phyloP scores from a whole-genome alignment of 1,140 invertebrate species.

The Adelges cooleyi region DNA sequence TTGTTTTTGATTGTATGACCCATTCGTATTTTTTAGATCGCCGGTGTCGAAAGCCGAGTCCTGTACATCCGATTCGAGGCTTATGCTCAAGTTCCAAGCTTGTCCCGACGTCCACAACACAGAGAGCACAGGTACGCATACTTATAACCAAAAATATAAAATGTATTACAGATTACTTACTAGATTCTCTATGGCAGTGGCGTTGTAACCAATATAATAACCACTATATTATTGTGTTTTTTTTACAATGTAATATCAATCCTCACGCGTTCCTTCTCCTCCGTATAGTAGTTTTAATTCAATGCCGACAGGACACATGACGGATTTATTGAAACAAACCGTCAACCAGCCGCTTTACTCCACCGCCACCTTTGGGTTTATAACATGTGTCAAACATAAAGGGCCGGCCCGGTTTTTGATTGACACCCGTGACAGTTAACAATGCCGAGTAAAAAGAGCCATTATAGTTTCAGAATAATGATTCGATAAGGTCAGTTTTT shows the following conservation, averaged over 20 bases:
- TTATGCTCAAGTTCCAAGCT: conserved; percentile 78
- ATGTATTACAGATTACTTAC: no score
- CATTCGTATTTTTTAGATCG: conserved; percentile 39
- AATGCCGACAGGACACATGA: conserved; percentile 31
- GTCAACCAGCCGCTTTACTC: conserved; percentile 2
- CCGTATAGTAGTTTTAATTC: conserved; percentile 26
- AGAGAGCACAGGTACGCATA: conserved; percentile 51
- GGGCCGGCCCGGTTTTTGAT: conserved; percentile 10
- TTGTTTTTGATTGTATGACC: no score
- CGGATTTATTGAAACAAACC: conserved; percentile 34
- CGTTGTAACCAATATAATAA: background rate
- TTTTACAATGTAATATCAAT: no score
- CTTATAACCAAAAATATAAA: no score
- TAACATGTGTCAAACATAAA: conserved; percentile 22
- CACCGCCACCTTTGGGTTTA: conserved; percentile 1
- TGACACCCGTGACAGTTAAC: conserved; percentile 24
- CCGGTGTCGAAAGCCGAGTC: conserved; percentile 66
- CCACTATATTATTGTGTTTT: no score
- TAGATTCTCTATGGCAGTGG: background rate
- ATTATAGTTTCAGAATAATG: conserved; percentile 8
- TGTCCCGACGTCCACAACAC: conserved; percentile 55
- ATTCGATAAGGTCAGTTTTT: conserved; percentile 21
- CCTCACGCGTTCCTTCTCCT: no score
- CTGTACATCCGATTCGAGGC: conserved; percentile 65
- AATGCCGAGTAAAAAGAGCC: background rate